phyloP scores from a whole-genome alignment of 2,888 invertebrate species.

The Campoplex nolae region DNA sequence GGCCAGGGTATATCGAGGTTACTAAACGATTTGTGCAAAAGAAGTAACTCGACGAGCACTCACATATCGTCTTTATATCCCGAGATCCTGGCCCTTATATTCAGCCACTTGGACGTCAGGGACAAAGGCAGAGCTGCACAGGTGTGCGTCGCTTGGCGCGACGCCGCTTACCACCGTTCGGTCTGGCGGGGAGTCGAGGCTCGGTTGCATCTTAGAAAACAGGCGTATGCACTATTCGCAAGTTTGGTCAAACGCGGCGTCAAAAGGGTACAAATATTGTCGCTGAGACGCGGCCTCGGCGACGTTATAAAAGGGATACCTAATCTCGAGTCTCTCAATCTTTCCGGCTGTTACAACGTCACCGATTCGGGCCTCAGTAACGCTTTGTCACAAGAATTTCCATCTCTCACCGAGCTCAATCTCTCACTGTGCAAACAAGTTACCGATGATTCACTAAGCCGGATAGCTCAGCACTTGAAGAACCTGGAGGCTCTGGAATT shows the following conservation, averaged over 20 bases:
- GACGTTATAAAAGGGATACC: constrained; percentile 95
- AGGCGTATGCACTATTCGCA: constrained; percentile 93
- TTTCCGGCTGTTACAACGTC: constrained; percentile 97
- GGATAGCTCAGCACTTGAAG: constrained; percentile 93
- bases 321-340: constrained; percentile 93
- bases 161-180: constrained; percentile 95
- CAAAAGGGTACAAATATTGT: constrained; percentile 94
- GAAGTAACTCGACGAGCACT: constrained; percentile 73
- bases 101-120: constrained; percentile 93
- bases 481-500: constrained; percentile 95
- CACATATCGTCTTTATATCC: constrained; percentile 96
- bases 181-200: constrained; percentile 98
- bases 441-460: constrained; percentile 94
- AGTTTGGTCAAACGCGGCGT: constrained; percentile 95
- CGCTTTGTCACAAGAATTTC: constrained; percentile 92
- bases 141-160: constrained; percentile 95
- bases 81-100: constrained; percentile 96
- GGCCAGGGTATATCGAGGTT: constrained; percentile 73
- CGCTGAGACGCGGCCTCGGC: constrained; percentile 92
- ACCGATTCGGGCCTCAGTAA: constrained; percentile 94
- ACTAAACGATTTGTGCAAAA: constrained; percentile 67
- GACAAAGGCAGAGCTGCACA: constrained; percentile 96
- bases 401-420: constrained; percentile 92
- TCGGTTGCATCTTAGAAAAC: constrained; percentile 93
- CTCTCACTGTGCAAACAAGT: constrained; percentile 97